Conservation (phyloP, 1,140 invertebrate genomes). For the Aphaenogaster ashmeadi region DNA sequence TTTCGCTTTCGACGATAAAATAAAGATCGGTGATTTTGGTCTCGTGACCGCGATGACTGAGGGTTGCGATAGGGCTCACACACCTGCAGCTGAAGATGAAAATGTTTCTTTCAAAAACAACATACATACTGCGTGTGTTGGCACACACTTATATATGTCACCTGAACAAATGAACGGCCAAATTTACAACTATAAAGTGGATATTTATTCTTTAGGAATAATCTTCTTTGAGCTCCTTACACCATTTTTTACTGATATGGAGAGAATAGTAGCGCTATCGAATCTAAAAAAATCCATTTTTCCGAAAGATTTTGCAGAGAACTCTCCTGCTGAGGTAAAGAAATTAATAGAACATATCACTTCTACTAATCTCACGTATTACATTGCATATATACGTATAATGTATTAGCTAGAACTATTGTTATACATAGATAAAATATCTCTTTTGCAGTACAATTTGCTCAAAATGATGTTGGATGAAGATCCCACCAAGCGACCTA, state of each 20-base stretch:
- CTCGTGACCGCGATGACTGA: constrained; percentile 95
- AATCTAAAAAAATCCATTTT: constrained; percentile 90
- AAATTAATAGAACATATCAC: background rate
- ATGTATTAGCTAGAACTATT: background rate
- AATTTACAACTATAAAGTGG: constrained; percentile 97
- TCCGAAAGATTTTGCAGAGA: constrained; percentile 90
- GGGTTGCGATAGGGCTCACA: constrained; percentile 86
- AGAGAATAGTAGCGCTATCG: constrained; percentile 91
- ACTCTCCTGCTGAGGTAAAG: constrained; percentile 91
- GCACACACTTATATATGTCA: constrained; percentile 98
- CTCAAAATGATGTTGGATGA: constrained; percentile 92
- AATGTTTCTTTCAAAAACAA: constrained; percentile 68
- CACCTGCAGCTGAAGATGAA: constrained; percentile 74
- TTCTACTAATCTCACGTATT: background rate
- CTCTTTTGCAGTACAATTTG: constrained; percentile 89
- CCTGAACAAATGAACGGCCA: constrained; percentile 95
- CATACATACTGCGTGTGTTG: constrained; percentile 91
- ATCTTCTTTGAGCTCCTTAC: constrained; percentile 97
- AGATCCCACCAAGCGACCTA: constrained; percentile 91
- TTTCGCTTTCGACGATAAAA: constrained; percentile 95
- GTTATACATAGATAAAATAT: constrained; percentile 20
- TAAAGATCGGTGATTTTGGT: constrained; percentile 99
- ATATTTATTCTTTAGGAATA: constrained; percentile 98
- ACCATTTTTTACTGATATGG: constrained; percentile 96
- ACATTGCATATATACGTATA: background rate